These are phyloP conservation scores for Pilophorus perplexus DNA, from an alignment of 2,888 invertebrate species.

Conservation along the genomic window DNA sequence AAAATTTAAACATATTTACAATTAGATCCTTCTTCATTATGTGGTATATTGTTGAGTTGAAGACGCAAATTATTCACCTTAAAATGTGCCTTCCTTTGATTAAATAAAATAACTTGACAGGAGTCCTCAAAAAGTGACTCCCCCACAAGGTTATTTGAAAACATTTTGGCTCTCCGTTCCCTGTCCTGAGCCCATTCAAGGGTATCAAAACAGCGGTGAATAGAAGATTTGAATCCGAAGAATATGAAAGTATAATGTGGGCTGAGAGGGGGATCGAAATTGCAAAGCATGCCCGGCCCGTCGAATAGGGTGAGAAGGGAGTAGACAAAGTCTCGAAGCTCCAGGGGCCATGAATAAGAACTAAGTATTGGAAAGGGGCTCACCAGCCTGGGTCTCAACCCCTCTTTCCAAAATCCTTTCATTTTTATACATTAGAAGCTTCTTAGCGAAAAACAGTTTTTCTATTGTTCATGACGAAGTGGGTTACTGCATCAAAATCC, in stretches of 20 bases:
- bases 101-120: too few species aligned
- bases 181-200: slow-evolving; percentile 11
- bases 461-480: slow-evolving; percentile 24
- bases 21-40: too few species aligned
- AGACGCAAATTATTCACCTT: too few species aligned
- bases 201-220: slow-evolving; percentile 25
- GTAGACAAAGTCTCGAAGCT: slow-evolving; percentile 24
- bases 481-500: slow-evolving; percentile 16
- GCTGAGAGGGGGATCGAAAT: slow-evolving; percentile 31
- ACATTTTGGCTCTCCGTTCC: slow-evolving; percentile 2
- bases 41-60: too few species aligned
- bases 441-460: slow-evolving; percentile 15
- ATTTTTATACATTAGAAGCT: slow-evolving; percentile 24
- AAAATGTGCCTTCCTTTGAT: too few species aligned
- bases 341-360: slow-evolving; percentile 26
- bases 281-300: slow-evolving; percentile 21
- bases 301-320: slow-evolving; percentile 6
- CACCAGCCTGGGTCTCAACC: not conserved
- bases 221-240: slow-evolving; percentile 30
- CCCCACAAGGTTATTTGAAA: not conserved
- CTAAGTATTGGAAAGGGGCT: slow-evolving; percentile 5
- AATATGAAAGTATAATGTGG: slow-evolving; percentile 34
- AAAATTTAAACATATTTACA: too few species aligned
- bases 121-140: too few species aligned
- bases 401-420: slow-evolving; percentile 27